Conservation (phyloP, 2,797 vertebrate genomes). For the Kryptolebias ocellatus region DNA sequence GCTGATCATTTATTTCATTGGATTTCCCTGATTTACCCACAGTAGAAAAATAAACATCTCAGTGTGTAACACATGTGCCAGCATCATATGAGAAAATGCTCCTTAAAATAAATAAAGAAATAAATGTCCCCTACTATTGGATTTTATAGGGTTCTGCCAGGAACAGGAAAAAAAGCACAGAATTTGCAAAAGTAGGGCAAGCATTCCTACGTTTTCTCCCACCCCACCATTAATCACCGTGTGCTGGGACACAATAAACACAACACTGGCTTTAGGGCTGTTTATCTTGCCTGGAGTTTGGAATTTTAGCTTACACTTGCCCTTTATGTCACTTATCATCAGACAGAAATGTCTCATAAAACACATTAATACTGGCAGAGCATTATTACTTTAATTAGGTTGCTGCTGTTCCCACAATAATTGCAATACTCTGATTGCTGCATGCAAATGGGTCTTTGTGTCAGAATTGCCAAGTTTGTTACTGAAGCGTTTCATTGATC, state of each 20-base stretch:
- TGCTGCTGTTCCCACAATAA: constrained; percentile 14
- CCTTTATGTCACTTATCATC: constrained; percentile 43
- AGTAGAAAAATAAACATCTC: too few species aligned
- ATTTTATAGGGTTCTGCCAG: constrained; percentile 12
- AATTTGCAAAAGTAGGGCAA: constrained; percentile 33
- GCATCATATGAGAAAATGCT: not conserved
- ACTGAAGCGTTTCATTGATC: constrained; percentile 52
- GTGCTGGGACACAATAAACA: constrained; percentile 34
- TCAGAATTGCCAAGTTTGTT: constrained; percentile 41
- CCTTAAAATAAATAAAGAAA: constrained; percentile 15
- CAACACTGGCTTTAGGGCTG: constrained; percentile 19
- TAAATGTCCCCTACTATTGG: not conserved
- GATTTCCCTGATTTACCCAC: too few species aligned
- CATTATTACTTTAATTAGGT: constrained; percentile 41
- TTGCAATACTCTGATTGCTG: constrained; percentile 35
- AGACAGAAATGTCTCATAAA: constrained; percentile 19
- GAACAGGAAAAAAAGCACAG: constrained; percentile 9
- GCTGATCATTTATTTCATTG: too few species aligned
- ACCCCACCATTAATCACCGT: constrained; percentile 28
- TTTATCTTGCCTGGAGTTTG: constrained; percentile 24
- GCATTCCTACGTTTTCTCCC: not conserved
- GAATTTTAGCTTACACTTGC: constrained; percentile 32
- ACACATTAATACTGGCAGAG: constrained; percentile 14
- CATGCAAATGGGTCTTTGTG: constrained; percentile 21
- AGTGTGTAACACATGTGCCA: too few species aligned